Conservation (phyloP, 2,888 invertebrate species). For the Harpalus rufipes region DNA sequence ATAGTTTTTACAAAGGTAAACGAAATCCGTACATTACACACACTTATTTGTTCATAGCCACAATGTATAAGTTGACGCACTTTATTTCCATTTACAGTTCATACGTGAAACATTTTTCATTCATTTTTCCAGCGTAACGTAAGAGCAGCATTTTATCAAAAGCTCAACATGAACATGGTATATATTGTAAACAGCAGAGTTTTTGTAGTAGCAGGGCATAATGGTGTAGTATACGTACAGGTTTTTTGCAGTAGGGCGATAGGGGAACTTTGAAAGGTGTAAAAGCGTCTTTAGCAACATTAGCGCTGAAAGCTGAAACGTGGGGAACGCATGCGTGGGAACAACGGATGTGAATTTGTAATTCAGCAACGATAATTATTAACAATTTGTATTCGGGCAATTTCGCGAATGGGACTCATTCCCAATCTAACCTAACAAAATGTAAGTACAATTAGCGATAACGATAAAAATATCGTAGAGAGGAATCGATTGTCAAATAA, state of each 20-base stretch:
- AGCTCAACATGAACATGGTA: conserved; percentile 1
- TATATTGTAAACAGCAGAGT: conserved; percentile 13
- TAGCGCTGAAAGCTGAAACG: conserved; percentile 20
- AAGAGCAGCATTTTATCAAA: conserved; percentile 24
- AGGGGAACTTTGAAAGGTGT: not conserved
- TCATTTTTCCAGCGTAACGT: conserved; percentile 1
- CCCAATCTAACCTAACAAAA: conserved; percentile 7
- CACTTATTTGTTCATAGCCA: conserved; percentile 33
- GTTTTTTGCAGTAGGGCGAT: not conserved
- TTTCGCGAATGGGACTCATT: conserved; percentile 15
- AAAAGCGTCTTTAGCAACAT: conserved; percentile 16
- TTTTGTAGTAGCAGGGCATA: not conserved
- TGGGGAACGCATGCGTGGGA: conserved; percentile 2
- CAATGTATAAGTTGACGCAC: conserved; percentile 27
- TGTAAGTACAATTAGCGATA: conserved; percentile 43
- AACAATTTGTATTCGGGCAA: conserved; percentile 32
- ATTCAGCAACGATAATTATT: conserved; percentile 31
- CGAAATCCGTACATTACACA: conserved; percentile 15
- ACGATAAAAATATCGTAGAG: conserved; percentile 32
- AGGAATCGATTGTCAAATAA: conserved; percentile 36
- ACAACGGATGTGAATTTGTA: conserved; percentile 24
- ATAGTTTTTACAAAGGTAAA: conserved; percentile 3
- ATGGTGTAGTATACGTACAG: not conserved
- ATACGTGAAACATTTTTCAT: conserved; percentile 28
- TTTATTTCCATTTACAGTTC: conserved; percentile 37